Base-by-base conservation (phyloP, 2,113 vertebrate species). In the Petrocephalus microphthalmus region DNA sequence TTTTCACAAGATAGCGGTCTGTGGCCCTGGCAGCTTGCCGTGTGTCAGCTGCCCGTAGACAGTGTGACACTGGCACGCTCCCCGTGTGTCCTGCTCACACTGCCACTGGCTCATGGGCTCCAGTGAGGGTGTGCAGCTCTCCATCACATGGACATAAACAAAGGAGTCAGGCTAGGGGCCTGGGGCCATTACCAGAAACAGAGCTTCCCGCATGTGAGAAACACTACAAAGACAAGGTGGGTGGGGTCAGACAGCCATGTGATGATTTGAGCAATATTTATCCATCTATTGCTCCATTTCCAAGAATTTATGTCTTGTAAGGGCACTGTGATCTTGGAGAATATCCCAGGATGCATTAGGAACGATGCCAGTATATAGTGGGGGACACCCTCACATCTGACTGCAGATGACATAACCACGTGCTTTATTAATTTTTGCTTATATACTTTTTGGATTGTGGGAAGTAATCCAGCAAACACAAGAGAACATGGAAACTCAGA, bases 21-120 rank as follows among this genome's bases (percentile, higher is more conserved):
- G 29, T n/a, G 11, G 25, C 54, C 54, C 0, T 20, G 85, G 17
- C 88, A 91, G 93, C 71, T 7, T 78, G 52, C 87, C 74, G 84
- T 90, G 88, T 91, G 95, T 92, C 93, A 93, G 93, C 90, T 92
- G 91, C 90, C 89, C 87, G 51, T 89, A 89, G 86, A 90, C 93
- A 92, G 93, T 93, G 92, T 88, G 88, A 89, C 88, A 90, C 87
- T 19, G 90, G 87, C 71, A 87, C 83, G 82, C 89, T 29, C 83
- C 83, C 86, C 10, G 8, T 87, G 93, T 89, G 90, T 90, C 88
- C 90, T 91, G 91, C 45, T 88, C 22, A 60, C 49, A n/a, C 60
- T 8, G 11, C 15, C 64, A 17, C 22, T 6, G 25, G 20, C 11
- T 67, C 60, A 29, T 10, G 10, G 60, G n/a, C 60, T n/a, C 60